A percentile compares a stretch with the other conserved stretches of the same genome.
These are phyloP conservation scores for Tapirus terrestris DNA, from an alignment of 2,113 vertebrate genomes.

Conservation along the genomic window DNA sequence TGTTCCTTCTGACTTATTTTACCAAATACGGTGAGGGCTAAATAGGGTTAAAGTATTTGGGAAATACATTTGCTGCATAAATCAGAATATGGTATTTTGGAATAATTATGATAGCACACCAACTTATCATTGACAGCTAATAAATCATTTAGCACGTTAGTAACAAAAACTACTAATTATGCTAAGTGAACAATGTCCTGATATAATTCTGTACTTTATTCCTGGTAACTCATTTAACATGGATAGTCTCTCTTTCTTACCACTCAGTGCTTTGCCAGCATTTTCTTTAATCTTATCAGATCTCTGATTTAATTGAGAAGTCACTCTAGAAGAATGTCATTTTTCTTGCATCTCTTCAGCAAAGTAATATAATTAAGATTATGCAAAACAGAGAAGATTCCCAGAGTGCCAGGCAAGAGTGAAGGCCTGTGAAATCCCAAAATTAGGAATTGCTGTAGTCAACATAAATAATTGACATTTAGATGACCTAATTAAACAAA, in stretches of 20 bases:
- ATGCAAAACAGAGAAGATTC: conserved; percentile 77
- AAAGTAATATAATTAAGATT: conserved; percentile 82
- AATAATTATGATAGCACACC: conserved; percentile 65
- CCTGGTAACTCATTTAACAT: conserved; percentile 75
- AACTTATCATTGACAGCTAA: conserved; percentile 68
- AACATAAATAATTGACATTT: conserved; percentile 78
- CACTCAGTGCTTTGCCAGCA: conserved; percentile 72
- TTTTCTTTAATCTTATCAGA: conserved; percentile 82
- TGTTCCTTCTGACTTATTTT: background rate
- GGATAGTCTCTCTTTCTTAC: conserved; percentile 67
- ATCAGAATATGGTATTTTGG: conserved; percentile 57
- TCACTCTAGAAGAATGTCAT: conserved; percentile 76
- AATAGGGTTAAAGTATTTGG: conserved; percentile 54
- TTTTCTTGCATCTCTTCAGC: conserved; percentile 80
- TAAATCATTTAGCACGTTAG: conserved; percentile 74
- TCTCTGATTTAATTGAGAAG: conserved; percentile 85
- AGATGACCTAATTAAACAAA: conserved; percentile 78
- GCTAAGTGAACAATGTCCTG: conserved; percentile 70
- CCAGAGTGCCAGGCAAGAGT: conserved; percentile 62
- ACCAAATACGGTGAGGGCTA: background rate
- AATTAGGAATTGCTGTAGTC: conserved; percentile 78
- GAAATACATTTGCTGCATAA: conserved; percentile 58
- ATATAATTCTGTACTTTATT: conserved; percentile 70
- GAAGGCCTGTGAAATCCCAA: conserved; percentile 49
- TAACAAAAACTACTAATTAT: conserved; percentile 76